Conservation (phyloP, 2,113 vertebrate species). For the Pipra filicauda region DNA sequence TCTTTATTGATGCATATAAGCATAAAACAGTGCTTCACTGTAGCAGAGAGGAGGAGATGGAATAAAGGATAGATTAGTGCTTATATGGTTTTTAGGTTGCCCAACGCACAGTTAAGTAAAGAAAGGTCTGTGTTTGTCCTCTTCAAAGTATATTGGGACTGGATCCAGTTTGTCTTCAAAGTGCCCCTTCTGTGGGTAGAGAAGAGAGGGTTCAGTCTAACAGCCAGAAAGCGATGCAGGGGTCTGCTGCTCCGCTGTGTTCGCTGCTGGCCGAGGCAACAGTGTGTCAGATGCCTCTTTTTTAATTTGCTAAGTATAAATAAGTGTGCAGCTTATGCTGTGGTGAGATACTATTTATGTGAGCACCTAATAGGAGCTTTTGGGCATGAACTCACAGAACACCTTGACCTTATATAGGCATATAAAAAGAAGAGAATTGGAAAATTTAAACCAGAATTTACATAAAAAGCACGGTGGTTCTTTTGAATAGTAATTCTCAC, state of each 20-base stretch:
- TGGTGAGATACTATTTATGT: not conserved
- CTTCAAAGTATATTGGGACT: constrained; percentile 21
- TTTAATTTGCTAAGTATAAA: not conserved
- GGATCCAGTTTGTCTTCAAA: constrained; percentile 34
- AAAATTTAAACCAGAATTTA: not conserved
- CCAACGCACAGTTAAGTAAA: not conserved
- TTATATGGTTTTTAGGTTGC: constrained; percentile 29
- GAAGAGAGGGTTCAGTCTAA: not conserved
- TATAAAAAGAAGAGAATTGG: not conserved
- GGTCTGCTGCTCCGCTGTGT: not conserved
- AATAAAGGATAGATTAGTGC: constrained; percentile 18
- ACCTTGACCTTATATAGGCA: not conserved
- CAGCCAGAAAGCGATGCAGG: not conserved
- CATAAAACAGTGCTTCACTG: constrained; percentile 42
- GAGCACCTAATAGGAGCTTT: not conserved
- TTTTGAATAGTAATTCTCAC: not conserved
- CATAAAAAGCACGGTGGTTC: not conserved
- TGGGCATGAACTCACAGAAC: not conserved
- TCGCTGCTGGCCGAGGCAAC: not conserved
- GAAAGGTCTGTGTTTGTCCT: constrained; percentile 31
- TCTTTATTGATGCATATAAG: constrained; percentile 56
- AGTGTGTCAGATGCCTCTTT: not conserved
- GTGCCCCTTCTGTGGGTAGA: constrained; percentile 1
- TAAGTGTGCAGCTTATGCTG: not conserved
- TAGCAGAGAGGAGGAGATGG: not conserved